Evolutionary conservation across 2,888 invertebrate species (phyloP).

Genomic region (Gastrophysa polygoni): DNA sequence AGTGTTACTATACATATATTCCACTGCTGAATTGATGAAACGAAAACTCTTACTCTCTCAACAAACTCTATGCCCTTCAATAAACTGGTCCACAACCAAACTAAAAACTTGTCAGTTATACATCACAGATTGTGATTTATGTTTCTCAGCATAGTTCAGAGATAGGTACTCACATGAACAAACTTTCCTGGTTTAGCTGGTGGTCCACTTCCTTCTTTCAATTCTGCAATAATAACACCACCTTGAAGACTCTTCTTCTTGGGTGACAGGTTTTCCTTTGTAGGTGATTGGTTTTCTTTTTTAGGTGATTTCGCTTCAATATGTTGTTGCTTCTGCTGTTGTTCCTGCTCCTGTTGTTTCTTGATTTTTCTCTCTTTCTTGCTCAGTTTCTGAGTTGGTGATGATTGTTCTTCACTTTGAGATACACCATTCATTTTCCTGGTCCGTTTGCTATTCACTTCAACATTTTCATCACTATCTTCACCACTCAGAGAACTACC

Average conservation of each 20-base stretch:
- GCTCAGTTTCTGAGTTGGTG: constrained; percentile 38
- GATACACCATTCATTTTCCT: constrained; percentile 53
- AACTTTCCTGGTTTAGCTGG: constrained; percentile 80
- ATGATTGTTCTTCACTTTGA: no score
- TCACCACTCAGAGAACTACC: constrained; percentile 29
- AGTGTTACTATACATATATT: no score
- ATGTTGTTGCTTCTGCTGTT: constrained; percentile 48
- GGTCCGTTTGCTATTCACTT: background rate
- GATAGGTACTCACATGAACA: constrained; percentile 59
- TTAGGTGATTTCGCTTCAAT: constrained; percentile 44
- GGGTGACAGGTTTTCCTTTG: constrained; percentile 34
- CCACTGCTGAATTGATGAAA: no score
- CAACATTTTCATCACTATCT: constrained; percentile 45
- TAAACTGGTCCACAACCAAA: no score
- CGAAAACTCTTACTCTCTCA: no score
- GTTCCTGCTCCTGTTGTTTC: constrained; percentile 43
- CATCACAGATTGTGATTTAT: background rate
- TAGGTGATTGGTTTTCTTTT: constrained; percentile 30
- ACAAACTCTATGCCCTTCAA: no score
- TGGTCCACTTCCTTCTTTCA: constrained; percentile 77
- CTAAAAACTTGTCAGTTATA: no score
- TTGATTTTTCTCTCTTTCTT: constrained; percentile 52
- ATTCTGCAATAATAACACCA: constrained; percentile 82
- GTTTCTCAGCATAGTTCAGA: background rate
- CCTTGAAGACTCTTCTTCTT: constrained; percentile 69